Percentiles rank a stretch among this genome's conserved stretches.
phyloP scores from a whole-genome alignment of 2,888 invertebrate species.

The Pyrochroa serraticornis region DNA sequence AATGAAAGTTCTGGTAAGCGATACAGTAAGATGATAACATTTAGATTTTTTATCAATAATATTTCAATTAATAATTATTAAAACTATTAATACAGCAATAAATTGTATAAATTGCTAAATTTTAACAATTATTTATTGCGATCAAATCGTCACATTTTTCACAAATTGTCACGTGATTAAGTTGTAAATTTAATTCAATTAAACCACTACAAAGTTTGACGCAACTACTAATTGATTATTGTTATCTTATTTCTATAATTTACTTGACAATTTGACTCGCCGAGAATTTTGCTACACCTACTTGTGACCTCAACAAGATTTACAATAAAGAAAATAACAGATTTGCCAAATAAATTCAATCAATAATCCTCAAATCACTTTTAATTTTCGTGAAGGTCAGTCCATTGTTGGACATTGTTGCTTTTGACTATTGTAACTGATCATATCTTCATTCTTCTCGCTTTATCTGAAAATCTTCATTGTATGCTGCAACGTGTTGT shows the following conservation, averaged over 20 bases:
- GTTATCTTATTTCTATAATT: not conserved
- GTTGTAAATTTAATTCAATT: not conserved
- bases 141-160: not conserved
- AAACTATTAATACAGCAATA: too few relatives aligned
- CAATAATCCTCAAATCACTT: not conserved
- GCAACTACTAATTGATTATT: too few relatives aligned
- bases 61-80: not conserved
- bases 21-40: constrained; percentile 8
- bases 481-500: too few relatives aligned
- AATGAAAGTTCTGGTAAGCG: constrained; percentile 32
- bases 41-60: constrained; percentile 15
- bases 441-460: too few relatives aligned
- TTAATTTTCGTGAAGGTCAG: too few relatives aligned
- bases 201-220: not conserved
- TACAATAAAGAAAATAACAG: not conserved
- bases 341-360: constrained; percentile 1
- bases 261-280: constrained; percentile 8
- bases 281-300: constrained; percentile 15
- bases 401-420: too few relatives aligned
- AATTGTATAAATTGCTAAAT: not conserved
- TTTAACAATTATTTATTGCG: not conserved
- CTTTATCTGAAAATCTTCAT: too few relatives aligned
- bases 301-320: constrained; percentile 9
- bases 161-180: not conserved
- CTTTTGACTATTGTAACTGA: too few relatives aligned